phyloP scores from a whole-genome alignment of 2,888 invertebrate genomes.

The Hedychridium roseum region DNA sequence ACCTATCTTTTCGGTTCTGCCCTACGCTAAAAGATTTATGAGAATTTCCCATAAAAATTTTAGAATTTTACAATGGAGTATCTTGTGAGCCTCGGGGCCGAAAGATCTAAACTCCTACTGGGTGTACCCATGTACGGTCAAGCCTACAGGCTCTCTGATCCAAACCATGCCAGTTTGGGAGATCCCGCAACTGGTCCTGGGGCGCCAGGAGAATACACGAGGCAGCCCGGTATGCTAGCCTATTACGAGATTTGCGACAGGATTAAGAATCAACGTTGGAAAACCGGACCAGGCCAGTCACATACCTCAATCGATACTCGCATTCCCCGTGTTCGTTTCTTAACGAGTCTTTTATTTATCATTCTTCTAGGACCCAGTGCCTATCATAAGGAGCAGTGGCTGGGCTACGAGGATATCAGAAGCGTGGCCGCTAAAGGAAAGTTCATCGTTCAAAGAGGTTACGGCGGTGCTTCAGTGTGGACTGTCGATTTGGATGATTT shows the following conservation, averaged over 20 bases:
- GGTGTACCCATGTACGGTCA: constrained; percentile 91
- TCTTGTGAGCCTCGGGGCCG: constrained; percentile 77
- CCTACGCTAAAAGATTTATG: neutral
- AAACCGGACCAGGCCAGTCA: constrained; percentile 41
- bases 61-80: constrained; percentile 84
- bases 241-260: constrained; percentile 86
- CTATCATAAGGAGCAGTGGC: constrained; percentile 84
- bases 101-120: constrained; percentile 78
- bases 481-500: constrained; percentile 90
- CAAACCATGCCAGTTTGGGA: constrained; percentile 66
- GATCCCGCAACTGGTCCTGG: constrained; percentile 78
- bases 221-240: constrained; percentile 86
- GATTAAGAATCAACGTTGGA: constrained; percentile 55
- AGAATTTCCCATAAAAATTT: neutral
- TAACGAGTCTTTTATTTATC: constrained; percentile 1
- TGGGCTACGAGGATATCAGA: constrained; percentile 84
- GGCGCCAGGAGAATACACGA: constrained; percentile 80
- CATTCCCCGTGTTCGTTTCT: neutral
- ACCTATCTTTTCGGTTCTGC: neutral
- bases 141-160: constrained; percentile 74
- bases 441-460: constrained; percentile 76
- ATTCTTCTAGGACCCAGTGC: constrained; percentile 74
- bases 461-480: constrained; percentile 87
- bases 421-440: constrained; percentile 80
- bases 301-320: too few species aligned